A percentile compares a stretch with the other conserved stretches of the same genome.
phyloP scores from a whole-genome alignment of 92 coral and sea anemone genomes.

The Palythoa grandis region DNA sequence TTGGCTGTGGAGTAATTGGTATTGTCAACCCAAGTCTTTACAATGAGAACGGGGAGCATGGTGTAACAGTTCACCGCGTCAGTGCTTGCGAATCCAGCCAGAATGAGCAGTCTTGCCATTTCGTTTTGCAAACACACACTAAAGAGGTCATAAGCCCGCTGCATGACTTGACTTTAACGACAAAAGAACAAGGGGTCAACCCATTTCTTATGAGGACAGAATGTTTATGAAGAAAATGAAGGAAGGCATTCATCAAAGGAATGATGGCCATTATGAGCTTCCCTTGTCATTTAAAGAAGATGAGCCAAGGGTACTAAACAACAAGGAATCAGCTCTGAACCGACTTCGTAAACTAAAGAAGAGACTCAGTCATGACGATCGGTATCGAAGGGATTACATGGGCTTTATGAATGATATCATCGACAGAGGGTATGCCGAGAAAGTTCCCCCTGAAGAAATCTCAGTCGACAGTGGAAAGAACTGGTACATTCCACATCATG shows the following conservation, averaged over 20 bases:
- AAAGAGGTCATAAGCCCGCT: no score
- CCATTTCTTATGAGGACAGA: not conserved
- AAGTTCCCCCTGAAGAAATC: conserved; percentile 12
- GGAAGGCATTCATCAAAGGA: not conserved
- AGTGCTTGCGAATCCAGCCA: no score
- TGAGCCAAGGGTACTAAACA: no score
- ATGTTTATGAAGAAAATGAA: no score
- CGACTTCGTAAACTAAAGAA: conserved; percentile 11
- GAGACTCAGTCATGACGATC: no score
- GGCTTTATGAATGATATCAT: no score
- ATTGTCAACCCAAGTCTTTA: no score
- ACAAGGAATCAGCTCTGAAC: conserved; percentile 46
- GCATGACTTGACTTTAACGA: not conserved
- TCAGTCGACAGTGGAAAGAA: conserved; percentile 14
- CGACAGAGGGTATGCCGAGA: no score
- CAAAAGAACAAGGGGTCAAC: not conserved
- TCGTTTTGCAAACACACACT: no score
- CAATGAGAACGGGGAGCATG: not conserved
- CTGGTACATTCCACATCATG: conserved; percentile 53
- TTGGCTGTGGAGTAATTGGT: conserved; percentile 71
- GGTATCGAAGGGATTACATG: no score
- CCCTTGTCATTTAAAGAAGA: no score
- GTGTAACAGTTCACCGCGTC: not conserved
- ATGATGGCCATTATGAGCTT: conserved; percentile 40
- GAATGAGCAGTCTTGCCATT: no score